Evolutionary conservation across 2,797 vertebrate species (phyloP), one percentile per base, ranked within the genome.

Genomic region (Bovichtus variegatus): DNA sequence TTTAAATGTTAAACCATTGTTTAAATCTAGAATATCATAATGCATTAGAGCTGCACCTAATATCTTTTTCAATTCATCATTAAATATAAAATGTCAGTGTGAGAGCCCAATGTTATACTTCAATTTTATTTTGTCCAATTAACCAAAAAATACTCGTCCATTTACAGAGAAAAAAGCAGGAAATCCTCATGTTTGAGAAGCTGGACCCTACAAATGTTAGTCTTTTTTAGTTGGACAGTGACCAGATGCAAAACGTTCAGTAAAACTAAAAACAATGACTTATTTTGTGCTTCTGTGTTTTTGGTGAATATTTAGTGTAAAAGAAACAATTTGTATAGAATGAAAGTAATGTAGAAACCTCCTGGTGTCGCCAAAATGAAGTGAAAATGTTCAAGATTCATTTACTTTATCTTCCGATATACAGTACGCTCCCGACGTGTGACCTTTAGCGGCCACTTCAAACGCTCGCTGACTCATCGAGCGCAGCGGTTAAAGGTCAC

Each of bases 401-500:
- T 36, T 38, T 6, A 5, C n/a, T 19, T 27, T 27, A 1, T 31
- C 12, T 64, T 15, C 29, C 9, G 15, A 12, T 64, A 10, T 38
- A n/a, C n/a, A n/a, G n/a, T n/a, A 7, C 27, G 15, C 36, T 57
- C n/a, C 1, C 0, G 9, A 36, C 21, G 6, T 12, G 60, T 61
- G 41, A 67, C 41, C 47, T 62, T 64, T 49, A 36, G 25, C 6
- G 21, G 4, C 67, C 18, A 43, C 54, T 53, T 74, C 51, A 58
- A 23, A 58, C 16, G 2, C 58, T 41, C 16, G 0, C n/a, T 2
- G 47, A 21, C 31, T 9, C 29, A 9, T 3, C 2, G 3, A 12
- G 13, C 11, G 53, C 58, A 44, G 50, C 51, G 2, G 16, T 21
- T 61, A 27, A 74, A 79, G 70, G 59, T 59, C 19, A 19, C 6